A percentile compares a stretch with the other conserved stretches of the same genome.
These are phyloP conservation scores for Eupithecia abbreviata DNA, from an alignment of 2,888 invertebrate species.

Conservation along the genomic window DNA sequence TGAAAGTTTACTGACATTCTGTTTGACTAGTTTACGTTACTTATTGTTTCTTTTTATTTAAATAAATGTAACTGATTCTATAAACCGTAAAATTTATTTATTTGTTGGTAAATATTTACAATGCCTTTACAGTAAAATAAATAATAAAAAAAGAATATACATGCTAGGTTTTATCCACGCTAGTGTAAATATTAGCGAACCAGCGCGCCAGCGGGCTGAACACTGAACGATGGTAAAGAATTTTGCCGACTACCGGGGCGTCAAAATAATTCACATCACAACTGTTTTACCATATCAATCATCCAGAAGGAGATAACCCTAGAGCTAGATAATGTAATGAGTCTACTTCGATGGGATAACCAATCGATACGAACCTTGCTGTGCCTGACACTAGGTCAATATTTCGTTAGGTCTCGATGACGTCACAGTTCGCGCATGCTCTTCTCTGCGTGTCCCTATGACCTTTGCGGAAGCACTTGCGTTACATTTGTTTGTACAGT, in stretches of 20 bases:
- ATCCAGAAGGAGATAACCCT: not conserved
- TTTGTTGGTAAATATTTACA: too few species aligned
- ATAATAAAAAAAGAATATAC: too few species aligned
- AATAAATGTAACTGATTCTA: too few species aligned
- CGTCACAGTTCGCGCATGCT: slow-evolving; percentile 73
- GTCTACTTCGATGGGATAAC: not conserved
- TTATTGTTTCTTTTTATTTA: too few species aligned
- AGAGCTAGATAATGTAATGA: too few species aligned
- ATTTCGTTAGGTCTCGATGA: slow-evolving; percentile 58
- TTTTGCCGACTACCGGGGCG: not conserved
- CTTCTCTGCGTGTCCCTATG: slow-evolving; percentile 50
- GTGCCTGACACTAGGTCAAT: slow-evolving; percentile 64
- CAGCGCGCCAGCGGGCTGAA: too few species aligned
- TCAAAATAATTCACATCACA: not conserved
- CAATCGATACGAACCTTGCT: not conserved
- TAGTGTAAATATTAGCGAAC: not conserved
- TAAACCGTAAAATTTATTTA: too few species aligned
- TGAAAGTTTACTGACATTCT: too few species aligned
- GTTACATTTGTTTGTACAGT: slow-evolving; percentile 2
- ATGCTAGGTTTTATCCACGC: not conserved
- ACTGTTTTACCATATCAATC: too few species aligned
- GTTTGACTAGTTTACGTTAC: too few species aligned
- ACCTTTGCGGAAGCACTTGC: slow-evolving; percentile 59
- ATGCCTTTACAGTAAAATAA: too few species aligned
- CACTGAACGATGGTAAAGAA: too few species aligned